These are phyloP conservation scores for Mystacornis crossleyi DNA, from an alignment of 2,113 vertebrate species.

Conservation along the genomic window DNA sequence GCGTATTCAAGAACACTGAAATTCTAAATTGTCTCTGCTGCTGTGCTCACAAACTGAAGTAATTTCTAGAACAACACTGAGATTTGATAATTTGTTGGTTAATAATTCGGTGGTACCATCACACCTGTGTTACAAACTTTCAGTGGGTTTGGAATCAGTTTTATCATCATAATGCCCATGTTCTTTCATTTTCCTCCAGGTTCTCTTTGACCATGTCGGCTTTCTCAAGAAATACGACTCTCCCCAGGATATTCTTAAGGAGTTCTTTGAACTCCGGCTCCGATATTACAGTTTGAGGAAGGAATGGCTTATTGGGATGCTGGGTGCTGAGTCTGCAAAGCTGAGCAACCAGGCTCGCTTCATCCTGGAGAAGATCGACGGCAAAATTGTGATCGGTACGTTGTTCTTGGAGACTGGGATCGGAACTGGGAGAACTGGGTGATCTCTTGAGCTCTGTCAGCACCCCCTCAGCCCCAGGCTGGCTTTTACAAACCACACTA, in stretches of 20 bases:
- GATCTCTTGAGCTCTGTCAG: slow-evolving; percentile 1
- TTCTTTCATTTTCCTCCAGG: slow-evolving; percentile 73
- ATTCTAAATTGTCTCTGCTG: neutral
- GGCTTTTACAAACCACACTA: slow-evolving; percentile 14
- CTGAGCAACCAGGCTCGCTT: slow-evolving; percentile 97
- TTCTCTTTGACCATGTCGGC: slow-evolving; percentile 94
- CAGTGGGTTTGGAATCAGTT: neutral
- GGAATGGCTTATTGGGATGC: slow-evolving; percentile 93
- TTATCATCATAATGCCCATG: neutral
- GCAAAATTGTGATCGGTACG: slow-evolving; percentile 92
- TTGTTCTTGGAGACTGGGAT: neutral
- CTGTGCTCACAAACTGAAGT: neutral
- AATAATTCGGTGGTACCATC: neutral
- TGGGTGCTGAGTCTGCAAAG: slow-evolving; percentile 88
- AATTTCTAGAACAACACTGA: neutral
- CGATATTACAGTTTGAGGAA: slow-evolving; percentile 92
- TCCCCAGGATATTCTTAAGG: slow-evolving; percentile 86
- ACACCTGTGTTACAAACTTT: neutral
- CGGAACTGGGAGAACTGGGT: neutral
- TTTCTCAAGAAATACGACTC: slow-evolving; percentile 94
- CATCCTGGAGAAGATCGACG: slow-evolving; percentile 97
- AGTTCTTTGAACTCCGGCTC: slow-evolving; percentile 92
- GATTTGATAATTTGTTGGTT: neutral
- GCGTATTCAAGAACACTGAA: neutral
- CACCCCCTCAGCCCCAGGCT: neutral